Evolutionary conservation across 2,888 invertebrate genomes (phyloP).

Genomic region (Clistopyga incitator): DNA sequence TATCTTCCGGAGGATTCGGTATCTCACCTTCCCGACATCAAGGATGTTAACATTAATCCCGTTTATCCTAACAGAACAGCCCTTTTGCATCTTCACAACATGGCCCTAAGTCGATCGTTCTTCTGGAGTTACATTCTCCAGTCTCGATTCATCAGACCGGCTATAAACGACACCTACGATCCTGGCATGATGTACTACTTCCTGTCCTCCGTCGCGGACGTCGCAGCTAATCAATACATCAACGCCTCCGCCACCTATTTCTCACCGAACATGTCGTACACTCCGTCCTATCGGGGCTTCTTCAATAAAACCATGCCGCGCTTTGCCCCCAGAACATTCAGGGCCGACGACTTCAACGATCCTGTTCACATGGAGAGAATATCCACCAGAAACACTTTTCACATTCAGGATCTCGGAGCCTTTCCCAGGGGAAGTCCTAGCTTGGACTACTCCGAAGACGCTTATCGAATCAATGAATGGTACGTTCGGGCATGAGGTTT

Average conservation of each 20-base stretch:
- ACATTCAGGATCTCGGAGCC: slow-evolving; percentile 94
- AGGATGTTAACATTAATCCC: slow-evolving; percentile 97
- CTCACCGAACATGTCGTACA: slow-evolving; percentile 96
- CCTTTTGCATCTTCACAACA: slow-evolving; percentile 96
- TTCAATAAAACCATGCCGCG: slow-evolving; percentile 98
- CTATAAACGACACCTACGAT: slow-evolving; percentile 96
- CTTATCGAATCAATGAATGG: slow-evolving; percentile 97
- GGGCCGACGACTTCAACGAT: slow-evolving; percentile 97
- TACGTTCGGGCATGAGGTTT: slow-evolving; percentile 67
- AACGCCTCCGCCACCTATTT: slow-evolving; percentile 98
- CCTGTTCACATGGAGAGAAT: slow-evolving; percentile 97
- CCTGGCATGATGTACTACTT: slow-evolving; percentile 99
- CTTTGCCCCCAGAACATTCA: slow-evolving; percentile 96
- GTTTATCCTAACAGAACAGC: slow-evolving; percentile 97
- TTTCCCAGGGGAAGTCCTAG: slow-evolving; percentile 92
- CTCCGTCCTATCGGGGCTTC: slow-evolving; percentile 97
- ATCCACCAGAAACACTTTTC: slow-evolving; percentile 97
- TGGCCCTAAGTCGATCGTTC: slow-evolving; percentile 98
- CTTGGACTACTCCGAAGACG: slow-evolving; percentile 95
- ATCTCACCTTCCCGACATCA: slow-evolving; percentile 96
- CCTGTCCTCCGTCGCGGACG: slow-evolving; percentile 96
- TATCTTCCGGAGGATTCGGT: slow-evolving; percentile 93
- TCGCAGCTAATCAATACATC: slow-evolving; percentile 95
- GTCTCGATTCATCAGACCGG: slow-evolving; percentile 94
- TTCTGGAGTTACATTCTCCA: slow-evolving; percentile 98